Evolutionary conservation across 2,113 vertebrate genomes (phyloP).

Genomic region (Tragelaphus strepsiceros): DNA sequence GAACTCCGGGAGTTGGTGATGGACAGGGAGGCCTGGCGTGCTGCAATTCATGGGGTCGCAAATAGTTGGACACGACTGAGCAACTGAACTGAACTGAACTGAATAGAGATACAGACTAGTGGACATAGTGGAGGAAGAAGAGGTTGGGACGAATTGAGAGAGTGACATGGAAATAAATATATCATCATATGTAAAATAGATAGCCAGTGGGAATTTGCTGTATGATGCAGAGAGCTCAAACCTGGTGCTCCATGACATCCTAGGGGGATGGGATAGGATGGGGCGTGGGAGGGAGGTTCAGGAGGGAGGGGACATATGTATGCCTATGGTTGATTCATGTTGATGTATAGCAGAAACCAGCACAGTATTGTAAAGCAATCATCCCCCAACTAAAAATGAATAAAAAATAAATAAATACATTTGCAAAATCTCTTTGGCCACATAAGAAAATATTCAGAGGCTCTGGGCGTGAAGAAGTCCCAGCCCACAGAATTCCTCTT

Average conservation of each 20-base stretch:
- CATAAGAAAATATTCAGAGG: not conserved
- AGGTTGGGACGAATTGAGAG: not conserved
- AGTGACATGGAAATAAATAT: not conserved
- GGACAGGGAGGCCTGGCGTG: too few species aligned
- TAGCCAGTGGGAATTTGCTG: not conserved
- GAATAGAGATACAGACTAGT: not conserved
- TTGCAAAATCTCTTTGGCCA: not conserved
- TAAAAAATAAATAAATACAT: not conserved
- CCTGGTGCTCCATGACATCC: not conserved
- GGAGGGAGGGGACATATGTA: not conserved
- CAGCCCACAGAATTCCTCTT: not conserved
- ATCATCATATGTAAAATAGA: not conserved
- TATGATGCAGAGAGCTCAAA: not conserved
- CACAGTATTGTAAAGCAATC: not conserved
- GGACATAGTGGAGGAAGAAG: not conserved
- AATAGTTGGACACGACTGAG: too few species aligned
- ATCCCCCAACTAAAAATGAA: not conserved
- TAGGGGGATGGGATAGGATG: not conserved
- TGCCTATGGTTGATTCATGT: not conserved
- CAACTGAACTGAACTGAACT: too few species aligned
- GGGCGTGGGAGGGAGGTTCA: rapidly evolving
- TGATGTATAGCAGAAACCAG: not conserved
- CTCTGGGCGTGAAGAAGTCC: too few species aligned
- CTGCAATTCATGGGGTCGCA: rapidly evolving
- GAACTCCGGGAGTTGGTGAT: too few species aligned